Evolutionary conservation across 2,797 vertebrate genomes (phyloP).

Genomic region (Darevskia mixta): DNA sequence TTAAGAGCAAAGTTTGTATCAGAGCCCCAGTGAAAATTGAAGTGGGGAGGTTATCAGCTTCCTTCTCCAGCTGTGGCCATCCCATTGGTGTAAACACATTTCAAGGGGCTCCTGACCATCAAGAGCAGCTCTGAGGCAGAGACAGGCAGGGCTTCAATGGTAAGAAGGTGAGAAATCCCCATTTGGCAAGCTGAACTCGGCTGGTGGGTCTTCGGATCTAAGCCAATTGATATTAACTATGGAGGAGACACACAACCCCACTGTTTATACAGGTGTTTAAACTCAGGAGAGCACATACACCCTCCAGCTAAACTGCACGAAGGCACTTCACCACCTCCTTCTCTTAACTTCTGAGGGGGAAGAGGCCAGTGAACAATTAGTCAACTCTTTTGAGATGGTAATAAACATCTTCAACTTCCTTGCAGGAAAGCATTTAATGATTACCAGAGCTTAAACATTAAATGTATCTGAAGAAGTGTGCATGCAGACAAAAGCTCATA

Average conservation of each 20-base stretch:
- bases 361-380: not conserved
- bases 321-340: not conserved
- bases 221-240: not conserved
- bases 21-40: not conserved
- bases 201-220: not conserved
- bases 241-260: not conserved
- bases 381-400: not conserved
- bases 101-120: not conserved
- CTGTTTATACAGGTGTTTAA: slow-evolving; percentile 2
- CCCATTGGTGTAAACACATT: not conserved
- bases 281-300: not conserved
- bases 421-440: not conserved
- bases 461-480: not conserved
- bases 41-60: not conserved
- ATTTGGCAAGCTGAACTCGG: not conserved
- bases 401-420: not conserved
- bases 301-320: not conserved
- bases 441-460: not conserved
- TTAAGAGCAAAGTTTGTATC: not conserved
- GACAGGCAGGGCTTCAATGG: not conserved
- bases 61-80: too few relatives aligned
- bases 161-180: not conserved
- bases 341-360: not conserved
- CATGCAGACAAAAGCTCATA: too few relatives aligned
- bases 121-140: not conserved